Base-by-base conservation (phyloP, 2,113 vertebrate species). In the Festucalex cinctus region DNA sequence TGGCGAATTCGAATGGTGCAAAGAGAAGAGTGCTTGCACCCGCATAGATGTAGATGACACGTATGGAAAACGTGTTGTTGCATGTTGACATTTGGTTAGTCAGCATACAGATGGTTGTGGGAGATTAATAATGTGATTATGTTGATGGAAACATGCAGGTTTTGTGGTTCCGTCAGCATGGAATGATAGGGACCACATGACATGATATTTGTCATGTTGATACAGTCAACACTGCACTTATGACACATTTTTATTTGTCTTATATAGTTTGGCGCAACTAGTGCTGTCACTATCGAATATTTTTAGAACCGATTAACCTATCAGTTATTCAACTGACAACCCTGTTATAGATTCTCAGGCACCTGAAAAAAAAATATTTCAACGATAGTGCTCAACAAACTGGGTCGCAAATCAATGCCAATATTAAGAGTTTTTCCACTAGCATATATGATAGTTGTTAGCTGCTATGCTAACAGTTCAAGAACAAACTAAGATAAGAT, bases 81-180 rank as follows among this genome's bases (percentile, higher is more conserved):
- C 67, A 75, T 63, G 36, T 69, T 83, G 75, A 69, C 7, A 35
- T 72, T 75, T 82, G 66, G 12, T 63, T 68, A 44, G 71, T 70
- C 79, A 69, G 74, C 87, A 78, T 71, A 41, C 65, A 76, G 78
- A 81, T 83, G 49, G 8, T 41, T 19, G 1, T 7, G 22, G 54
- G 63, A 86, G 82, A 86, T 86, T 70, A 61, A 62, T 66, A 74
- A 79, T 78, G 53, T 71, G 76, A 80, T 70, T 78, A 81, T 20
- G 0, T 14, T 28, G 74, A 68, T 44, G 76, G 84, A 87, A 89
- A 86, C 58, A 5, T 48, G 20, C 26, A 59, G 51, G 41, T 65
- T 68, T 79, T 63, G 32, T 74, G 79, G 66, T 65, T 63, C 66
- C 32, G 48, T 63, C 66, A 9, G 49, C 0, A 1, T 16, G 46